These are phyloP conservation scores for Chrysaora quinquecirrha DNA, from an alignment of 30 jellyfish, hydroid and myxozoan species.

Conservation along the genomic window DNA sequence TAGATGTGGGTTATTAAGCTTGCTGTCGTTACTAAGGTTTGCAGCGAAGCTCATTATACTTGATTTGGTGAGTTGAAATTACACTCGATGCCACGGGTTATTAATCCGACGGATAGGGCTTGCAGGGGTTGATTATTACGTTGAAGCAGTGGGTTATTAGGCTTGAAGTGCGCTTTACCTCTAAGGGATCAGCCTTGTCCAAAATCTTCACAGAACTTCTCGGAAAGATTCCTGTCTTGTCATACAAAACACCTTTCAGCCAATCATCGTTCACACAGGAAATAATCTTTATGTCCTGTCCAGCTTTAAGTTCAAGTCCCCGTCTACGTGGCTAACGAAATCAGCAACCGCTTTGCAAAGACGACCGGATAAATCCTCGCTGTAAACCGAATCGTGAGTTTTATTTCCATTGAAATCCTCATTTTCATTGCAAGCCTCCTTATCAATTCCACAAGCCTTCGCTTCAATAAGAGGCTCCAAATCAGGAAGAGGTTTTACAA, in stretches of 20 bases:
- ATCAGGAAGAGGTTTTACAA: conserved; percentile 27
- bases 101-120: too few relatives aligned
- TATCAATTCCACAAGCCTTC: too few relatives aligned
- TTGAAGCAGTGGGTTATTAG: too few relatives aligned
- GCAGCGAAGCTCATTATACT: too few relatives aligned
- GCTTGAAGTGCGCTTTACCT: too few relatives aligned
- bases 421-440: too few relatives aligned
- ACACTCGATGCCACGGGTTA: too few relatives aligned
- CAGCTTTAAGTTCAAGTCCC: conserved; percentile 32
- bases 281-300: conserved; percentile 32
- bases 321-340: conserved; percentile 19
- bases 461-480: too few relatives aligned
- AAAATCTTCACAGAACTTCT: conserved; percentile 22
- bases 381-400: neutral
- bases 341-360: conserved; percentile 39
- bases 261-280: conserved; percentile 35
- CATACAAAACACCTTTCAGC: conserved; percentile 24
- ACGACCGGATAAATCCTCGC: conserved; percentile 10
- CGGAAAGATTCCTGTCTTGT: conserved; percentile 47
- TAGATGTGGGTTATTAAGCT: too few relatives aligned
- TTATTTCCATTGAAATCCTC: neutral
- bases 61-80: too few relatives aligned
- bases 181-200: conserved; percentile 3
- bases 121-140: too few relatives aligned
- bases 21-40: too few relatives aligned